These are phyloP conservation scores for Onchidella celtica DNA, from an alignment of 2,888 invertebrate species.

Conservation along the genomic window DNA sequence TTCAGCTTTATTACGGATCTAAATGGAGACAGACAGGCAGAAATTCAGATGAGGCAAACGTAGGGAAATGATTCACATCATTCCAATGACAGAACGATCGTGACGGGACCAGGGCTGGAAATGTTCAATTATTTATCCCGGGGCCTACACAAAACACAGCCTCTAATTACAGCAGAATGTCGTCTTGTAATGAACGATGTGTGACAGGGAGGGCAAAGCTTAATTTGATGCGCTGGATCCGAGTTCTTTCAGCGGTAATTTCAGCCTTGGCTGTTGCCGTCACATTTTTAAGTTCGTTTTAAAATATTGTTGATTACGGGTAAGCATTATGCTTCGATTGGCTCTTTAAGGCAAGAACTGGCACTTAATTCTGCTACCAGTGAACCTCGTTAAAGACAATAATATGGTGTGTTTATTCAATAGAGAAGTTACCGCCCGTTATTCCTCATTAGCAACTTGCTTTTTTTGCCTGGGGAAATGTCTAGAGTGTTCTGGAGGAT, in stretches of 20 bases:
- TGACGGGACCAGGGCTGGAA: not conserved
- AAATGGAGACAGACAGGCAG: too few relatives aligned
- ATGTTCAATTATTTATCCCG: not conserved
- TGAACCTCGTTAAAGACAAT: constrained; percentile 26
- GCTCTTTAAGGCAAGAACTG: not conserved
- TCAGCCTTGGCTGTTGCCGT: not conserved
- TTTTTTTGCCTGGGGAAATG: not conserved
- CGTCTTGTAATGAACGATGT: constrained; percentile 23
- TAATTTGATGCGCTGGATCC: constrained; percentile 21
- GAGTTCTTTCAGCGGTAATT: constrained; percentile 18
- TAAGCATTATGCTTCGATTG: constrained; percentile 25
- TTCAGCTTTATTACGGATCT: not conserved
- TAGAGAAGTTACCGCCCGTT: not conserved
- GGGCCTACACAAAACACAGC: constrained; percentile 18
- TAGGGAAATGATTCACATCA: constrained; percentile 2
- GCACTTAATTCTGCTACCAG: constrained; percentile 11
- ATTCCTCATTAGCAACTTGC: not conserved
- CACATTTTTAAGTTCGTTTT: not conserved
- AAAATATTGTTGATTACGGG: constrained; percentile 37
- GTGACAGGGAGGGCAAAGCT: constrained; percentile 14
- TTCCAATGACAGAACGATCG: not conserved
- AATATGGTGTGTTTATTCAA: constrained; percentile 28
- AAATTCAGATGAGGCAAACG: not conserved
- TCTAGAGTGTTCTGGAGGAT: too few relatives aligned
- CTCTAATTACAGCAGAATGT: constrained; percentile 20